A percentile compares a stretch with the other conserved stretches of the same genome.
phyloP scores from a whole-genome alignment of 2,888 invertebrate species.

The Stenurella melanura region DNA sequence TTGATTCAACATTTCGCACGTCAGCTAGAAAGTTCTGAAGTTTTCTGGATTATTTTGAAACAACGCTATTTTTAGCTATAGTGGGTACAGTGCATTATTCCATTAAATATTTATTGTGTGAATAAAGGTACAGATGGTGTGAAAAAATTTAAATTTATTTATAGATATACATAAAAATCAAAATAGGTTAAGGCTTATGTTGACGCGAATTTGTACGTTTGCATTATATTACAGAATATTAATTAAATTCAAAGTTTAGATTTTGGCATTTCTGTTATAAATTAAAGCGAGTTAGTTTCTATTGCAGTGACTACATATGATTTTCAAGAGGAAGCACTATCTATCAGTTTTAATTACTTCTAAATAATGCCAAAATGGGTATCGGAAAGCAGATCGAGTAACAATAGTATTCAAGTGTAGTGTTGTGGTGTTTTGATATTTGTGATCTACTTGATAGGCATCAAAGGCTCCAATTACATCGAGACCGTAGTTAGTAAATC shows the following conservation, averaged over 20 bases:
- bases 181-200: neutral
- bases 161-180: neutral
- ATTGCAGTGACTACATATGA: no score
- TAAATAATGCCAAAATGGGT: no score
- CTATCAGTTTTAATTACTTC: no score
- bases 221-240: neutral
- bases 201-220: neutral
- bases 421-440: no score
- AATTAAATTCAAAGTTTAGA: neutral
- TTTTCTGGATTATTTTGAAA: constrained; percentile 22
- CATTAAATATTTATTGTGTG: neutral
- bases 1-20: constrained; percentile 34
- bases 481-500: no score
- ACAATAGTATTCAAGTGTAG: no score
- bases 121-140: neutral
- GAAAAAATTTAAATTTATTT: neutral
- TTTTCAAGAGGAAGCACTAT: no score
- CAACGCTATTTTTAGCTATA: neutral
- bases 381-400: no score
- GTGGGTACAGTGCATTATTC: neutral
- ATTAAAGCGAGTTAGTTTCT: no score
- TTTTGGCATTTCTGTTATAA: neutral
- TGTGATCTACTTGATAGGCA: no score
- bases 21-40: constrained; percentile 5
- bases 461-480: no score